Conservation (phyloP, 1,140 invertebrate species). For the Drosophila parabipectinata region DNA sequence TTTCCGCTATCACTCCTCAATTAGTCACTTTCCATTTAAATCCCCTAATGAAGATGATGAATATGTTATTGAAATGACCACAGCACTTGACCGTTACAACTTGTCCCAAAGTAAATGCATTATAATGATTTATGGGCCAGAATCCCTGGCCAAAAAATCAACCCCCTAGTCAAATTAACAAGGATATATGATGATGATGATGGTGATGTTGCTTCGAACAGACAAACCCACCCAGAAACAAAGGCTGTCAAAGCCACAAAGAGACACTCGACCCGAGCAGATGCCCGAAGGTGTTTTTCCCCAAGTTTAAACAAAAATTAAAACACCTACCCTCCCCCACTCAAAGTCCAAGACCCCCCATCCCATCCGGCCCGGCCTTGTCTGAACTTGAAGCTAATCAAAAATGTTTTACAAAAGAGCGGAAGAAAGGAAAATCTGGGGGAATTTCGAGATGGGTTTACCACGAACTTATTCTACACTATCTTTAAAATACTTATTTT, state of each 20-base stretch:
- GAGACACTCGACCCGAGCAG: constrained; percentile 70
- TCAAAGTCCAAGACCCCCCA: constrained; percentile 2
- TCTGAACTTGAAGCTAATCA: constrained; percentile 65
- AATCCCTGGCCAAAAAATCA: constrained; percentile 30
- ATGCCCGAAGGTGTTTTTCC: constrained; percentile 68
- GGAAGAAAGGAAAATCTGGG: constrained; percentile 16
- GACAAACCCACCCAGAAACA: constrained; percentile 44
- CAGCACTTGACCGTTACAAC: constrained; percentile 54
- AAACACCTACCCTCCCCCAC: constrained; percentile 50
- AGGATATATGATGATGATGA: constrained; percentile 78
- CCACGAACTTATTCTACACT: constrained; percentile 33
- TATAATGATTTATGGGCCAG: constrained; percentile 71
- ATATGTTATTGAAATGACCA: constrained; percentile 63
- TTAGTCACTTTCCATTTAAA: constrained; percentile 9
- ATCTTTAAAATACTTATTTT: too few species aligned
- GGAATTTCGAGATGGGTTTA: neutral
- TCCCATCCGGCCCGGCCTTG: constrained; percentile 6
- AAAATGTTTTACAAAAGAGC: constrained; percentile 59
- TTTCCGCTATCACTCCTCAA: neutral
- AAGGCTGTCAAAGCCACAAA: constrained; percentile 77
- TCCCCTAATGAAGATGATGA: constrained; percentile 48
- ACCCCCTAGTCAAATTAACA: constrained; percentile 72
- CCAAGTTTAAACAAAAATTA: constrained; percentile 73
- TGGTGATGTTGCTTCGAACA: constrained; percentile 57
- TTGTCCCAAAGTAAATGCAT: constrained; percentile 68